These are phyloP conservation scores for Criorhina ranunculi DNA, from an alignment of 2,888 invertebrate species.

Conservation along the genomic window DNA sequence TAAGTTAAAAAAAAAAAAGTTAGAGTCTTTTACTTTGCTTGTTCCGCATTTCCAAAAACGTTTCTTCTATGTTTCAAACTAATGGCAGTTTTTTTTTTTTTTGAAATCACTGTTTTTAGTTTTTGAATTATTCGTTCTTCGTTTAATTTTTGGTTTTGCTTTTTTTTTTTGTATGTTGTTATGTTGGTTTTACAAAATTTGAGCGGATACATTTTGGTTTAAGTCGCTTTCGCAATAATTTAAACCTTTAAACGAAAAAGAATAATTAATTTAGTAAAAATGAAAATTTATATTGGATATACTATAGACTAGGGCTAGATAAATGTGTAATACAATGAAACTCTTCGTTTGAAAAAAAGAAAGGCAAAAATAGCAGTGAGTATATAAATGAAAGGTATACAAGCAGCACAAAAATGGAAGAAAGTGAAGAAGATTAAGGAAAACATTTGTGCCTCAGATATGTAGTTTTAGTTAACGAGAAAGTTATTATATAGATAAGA, in stretches of 20 bases:
- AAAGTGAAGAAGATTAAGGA: too few relatives aligned
- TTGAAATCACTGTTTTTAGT: constrained; percentile 38
- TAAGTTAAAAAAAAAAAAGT: constrained; percentile 60
- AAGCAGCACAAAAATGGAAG: too few relatives aligned
- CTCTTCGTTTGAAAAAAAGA: background rate
- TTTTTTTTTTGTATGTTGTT: constrained; percentile 17
- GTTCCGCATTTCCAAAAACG: constrained; percentile 53
- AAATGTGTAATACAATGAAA: background rate
- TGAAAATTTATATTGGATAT: constrained; percentile 8
- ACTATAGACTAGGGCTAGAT: constrained; percentile 6
- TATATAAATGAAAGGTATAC: background rate
- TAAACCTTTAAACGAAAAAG: constrained; percentile 67
- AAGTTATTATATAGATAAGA: too few relatives aligned
- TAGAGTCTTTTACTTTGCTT: constrained; percentile 58
- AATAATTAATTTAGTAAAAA: constrained; percentile 8
- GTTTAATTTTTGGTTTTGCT: constrained; percentile 6
- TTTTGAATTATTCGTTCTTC: constrained; percentile 10
- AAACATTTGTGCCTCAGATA: too few relatives aligned
- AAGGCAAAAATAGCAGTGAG: constrained; percentile 19
- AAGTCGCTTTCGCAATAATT: constrained; percentile 69
- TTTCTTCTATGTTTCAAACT: constrained; percentile 49
- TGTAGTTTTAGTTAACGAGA: too few relatives aligned
- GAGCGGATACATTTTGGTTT: constrained; percentile 63
- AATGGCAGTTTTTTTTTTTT: constrained; percentile 65
- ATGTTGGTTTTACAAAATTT: constrained; percentile 58